Evolutionary conservation across 2,797 vertebrate genomes (phyloP).

Genomic region (Crocidura indochinensis): DNA sequence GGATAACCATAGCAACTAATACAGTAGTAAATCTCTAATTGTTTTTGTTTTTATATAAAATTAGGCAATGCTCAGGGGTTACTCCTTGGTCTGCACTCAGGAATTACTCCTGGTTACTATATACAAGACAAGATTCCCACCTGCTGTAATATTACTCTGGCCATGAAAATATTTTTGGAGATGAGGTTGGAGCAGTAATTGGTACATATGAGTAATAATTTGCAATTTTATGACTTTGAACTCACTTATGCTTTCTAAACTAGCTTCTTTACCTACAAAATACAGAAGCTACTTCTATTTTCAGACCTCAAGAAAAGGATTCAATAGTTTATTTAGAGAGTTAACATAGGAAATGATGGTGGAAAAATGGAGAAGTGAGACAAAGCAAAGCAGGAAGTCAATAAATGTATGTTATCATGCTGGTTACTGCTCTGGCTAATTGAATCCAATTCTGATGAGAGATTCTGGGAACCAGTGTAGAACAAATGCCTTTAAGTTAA

Average conservation of each 20-base stretch:
- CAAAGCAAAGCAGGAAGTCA: neutral
- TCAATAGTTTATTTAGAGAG: neutral
- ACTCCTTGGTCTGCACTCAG: too few species aligned
- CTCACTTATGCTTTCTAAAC: neutral
- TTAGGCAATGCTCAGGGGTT: too few species aligned
- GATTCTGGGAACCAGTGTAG: neutral
- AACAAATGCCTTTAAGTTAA: constrained; percentile 55
- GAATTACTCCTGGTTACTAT: too few species aligned
- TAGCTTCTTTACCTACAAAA: constrained; percentile 67
- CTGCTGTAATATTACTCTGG: too few species aligned
- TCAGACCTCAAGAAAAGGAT: constrained; percentile 17
- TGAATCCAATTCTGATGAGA: neutral
- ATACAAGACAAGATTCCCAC: too few species aligned
- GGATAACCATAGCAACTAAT: neutral
- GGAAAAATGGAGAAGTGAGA: neutral
- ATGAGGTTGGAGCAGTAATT: neutral
- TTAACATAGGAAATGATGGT: neutral
- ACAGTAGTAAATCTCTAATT: constrained; percentile 3
- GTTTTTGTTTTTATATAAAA: neutral
- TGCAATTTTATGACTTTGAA: constrained; percentile 8
- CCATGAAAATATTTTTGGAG: too few species aligned
- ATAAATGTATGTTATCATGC: neutral
- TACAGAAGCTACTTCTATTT: constrained; percentile 15
- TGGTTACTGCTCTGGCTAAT: neutral
- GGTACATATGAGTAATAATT: neutral